Evolutionary conservation across 1,140 invertebrate species (phyloP).

Genomic region (Bombus fervidus): DNA sequence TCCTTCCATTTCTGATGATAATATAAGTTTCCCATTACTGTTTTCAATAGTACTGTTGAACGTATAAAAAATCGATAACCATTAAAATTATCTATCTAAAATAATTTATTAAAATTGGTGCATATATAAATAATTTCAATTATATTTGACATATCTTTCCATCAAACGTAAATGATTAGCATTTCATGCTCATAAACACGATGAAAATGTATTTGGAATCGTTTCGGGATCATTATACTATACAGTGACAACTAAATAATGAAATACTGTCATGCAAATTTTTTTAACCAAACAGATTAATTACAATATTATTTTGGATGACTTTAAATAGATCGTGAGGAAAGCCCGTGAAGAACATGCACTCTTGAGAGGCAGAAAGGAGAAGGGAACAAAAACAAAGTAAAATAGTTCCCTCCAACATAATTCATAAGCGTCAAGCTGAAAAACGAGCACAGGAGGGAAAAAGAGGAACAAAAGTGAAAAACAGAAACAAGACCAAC

Average conservation of each 20-base stretch:
- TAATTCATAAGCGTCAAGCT: not conserved
- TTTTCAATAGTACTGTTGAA: constrained; percentile 79
- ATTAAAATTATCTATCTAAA: constrained; percentile 14
- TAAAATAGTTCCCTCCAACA: not conserved
- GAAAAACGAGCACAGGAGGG: not conserved
- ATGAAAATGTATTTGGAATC: not conserved
- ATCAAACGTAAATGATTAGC: not conserved
- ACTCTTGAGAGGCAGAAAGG: not conserved
- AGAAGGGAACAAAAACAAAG: not conserved
- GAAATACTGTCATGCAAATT: not conserved
- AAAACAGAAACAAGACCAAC: not conserved
- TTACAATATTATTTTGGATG: not conserved
- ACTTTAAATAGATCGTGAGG: not conserved
- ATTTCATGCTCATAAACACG: not conserved
- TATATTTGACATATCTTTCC: not conserved
- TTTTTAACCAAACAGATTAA: not conserved
- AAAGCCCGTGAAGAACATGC: not conserved
- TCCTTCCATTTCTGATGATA: constrained; percentile 82
- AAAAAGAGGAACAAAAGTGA: not conserved
- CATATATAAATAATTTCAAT: not conserved
- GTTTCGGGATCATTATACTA: not conserved
- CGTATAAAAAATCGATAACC: constrained; percentile 34
- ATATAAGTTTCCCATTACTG: constrained; percentile 78
- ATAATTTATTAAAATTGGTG: not conserved
- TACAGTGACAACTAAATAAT: too few species aligned